Conservation (phyloP, 2,113 vertebrate species). For the Peromyscus californicus region DNA sequence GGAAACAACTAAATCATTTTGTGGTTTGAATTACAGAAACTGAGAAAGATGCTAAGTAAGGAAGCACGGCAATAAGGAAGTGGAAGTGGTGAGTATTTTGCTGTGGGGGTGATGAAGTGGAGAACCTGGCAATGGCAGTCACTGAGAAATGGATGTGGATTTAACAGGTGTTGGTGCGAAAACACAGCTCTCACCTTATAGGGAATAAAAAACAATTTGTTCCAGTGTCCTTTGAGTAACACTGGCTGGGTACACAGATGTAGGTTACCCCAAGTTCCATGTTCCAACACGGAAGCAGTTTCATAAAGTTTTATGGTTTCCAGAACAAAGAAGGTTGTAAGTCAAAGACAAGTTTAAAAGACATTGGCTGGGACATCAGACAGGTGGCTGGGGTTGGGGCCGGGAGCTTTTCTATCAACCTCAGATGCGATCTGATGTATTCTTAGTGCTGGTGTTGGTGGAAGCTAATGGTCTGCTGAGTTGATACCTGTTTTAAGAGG, state of each 20-base stretch:
- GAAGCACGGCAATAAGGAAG: background rate
- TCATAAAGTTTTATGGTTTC: background rate
- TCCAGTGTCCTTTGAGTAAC: background rate
- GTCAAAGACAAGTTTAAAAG: background rate
- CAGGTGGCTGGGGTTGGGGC: background rate
- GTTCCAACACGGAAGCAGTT: background rate
- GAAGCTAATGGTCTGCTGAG: background rate
- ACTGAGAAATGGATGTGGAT: background rate
- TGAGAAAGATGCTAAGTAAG: constrained; percentile 24
- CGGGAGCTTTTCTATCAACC: background rate
- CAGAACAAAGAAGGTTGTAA: background rate
- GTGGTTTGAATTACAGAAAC: background rate
- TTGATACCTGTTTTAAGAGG: background rate
- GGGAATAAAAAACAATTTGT: background rate
- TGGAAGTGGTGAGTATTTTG: background rate
- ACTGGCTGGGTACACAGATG: background rate
- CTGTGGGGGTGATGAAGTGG: background rate
- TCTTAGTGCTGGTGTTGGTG: background rate
- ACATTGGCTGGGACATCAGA: background rate
- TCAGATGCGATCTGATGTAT: background rate
- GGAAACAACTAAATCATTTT: background rate
- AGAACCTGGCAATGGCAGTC: background rate
- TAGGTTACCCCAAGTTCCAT: background rate
- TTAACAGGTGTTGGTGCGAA: background rate
- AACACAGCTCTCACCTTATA: background rate